Conservation (phyloP, 2,797 vertebrate species). For the Parauchenoglanis punctatus region DNA sequence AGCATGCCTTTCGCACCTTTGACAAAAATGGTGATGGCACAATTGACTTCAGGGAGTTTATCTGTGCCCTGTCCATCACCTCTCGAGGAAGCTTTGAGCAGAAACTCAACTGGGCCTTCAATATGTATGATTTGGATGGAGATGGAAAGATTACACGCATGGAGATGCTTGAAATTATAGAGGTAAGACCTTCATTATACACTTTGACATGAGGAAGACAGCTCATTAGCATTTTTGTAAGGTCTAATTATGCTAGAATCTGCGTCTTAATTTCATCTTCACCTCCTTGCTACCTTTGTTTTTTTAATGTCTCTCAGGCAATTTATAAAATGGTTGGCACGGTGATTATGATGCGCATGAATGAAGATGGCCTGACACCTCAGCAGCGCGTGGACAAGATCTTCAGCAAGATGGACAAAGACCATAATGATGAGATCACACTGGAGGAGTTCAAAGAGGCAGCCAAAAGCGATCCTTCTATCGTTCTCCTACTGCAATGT, state of each 20-base stretch:
- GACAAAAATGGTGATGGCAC: constrained; percentile 88
- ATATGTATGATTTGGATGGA: constrained; percentile 89
- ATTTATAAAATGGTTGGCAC: constrained; percentile 99
- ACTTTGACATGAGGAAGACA: not conserved
- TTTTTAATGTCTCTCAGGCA: constrained; percentile 74
- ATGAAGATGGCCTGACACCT: constrained; percentile 93
- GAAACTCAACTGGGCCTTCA: constrained; percentile 90
- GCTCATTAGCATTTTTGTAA: not conserved
- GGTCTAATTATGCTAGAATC: not conserved
- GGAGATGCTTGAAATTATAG: constrained; percentile 91
- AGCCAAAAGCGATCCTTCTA: constrained; percentile 93
- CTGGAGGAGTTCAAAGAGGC: constrained; percentile 99
- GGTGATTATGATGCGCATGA: constrained; percentile 99
- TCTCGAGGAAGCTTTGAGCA: constrained; percentile 89
- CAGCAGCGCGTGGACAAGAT: constrained; percentile 98
- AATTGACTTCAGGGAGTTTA: constrained; percentile 91
- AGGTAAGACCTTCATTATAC: constrained; percentile 71
- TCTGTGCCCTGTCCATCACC: constrained; percentile 86
- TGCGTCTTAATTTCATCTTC: not conserved
- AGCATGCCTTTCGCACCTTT: constrained; percentile 89
- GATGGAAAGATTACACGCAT: constrained; percentile 86
- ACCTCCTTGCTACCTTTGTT: no score
- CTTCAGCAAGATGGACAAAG: constrained; percentile 99
- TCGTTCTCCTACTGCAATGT: constrained; percentile 93
- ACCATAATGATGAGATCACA: constrained; percentile 95